These are phyloP conservation scores for Linurgus olivaceus DNA, from an alignment of 2,797 vertebrate genomes.

Conservation along the genomic window DNA sequence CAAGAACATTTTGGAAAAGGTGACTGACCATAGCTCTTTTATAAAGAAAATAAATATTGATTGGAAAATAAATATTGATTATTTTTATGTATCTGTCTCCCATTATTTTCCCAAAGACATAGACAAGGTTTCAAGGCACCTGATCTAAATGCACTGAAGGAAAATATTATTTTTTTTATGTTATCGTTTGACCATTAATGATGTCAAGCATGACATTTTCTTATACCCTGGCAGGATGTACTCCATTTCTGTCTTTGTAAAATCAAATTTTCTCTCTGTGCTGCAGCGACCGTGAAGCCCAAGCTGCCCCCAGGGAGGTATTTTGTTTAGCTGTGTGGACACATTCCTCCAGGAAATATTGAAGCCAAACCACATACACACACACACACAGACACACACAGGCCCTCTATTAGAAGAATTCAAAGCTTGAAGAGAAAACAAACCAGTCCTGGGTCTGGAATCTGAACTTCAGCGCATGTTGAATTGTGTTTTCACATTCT, in stretches of 20 bases:
- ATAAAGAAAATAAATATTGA: conserved; percentile 19
- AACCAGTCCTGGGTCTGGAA: not conserved
- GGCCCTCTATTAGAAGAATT: not conserved
- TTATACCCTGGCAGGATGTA: not conserved
- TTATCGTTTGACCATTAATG: conserved; percentile 27
- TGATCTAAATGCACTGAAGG: not conserved
- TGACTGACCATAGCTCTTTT: not conserved
- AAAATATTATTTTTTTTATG: not conserved
- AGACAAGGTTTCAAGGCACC: not conserved
- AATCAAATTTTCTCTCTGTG: conserved; percentile 40
- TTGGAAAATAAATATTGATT: conserved; percentile 29
- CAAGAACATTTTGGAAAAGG: not conserved
- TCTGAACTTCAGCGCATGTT: not conserved
- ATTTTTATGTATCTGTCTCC: not conserved
- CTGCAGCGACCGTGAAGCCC: not conserved
- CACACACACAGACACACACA: not conserved
- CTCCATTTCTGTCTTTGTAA: conserved; percentile 27
- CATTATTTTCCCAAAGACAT: not conserved
- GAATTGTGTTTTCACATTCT: not conserved
- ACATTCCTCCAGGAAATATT: conserved; percentile 56
- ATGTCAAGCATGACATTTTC: conserved; percentile 31
- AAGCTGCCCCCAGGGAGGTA: conserved; percentile 38
- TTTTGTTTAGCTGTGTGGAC: conserved; percentile 45
- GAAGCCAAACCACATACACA: conserved; percentile 42
- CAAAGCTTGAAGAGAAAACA: conserved; percentile 30